Evolutionary conservation across 2,888 invertebrate genomes (phyloP), one percentile per base, ranked within the genome.

Genomic region (Hartigia nigra): DNA sequence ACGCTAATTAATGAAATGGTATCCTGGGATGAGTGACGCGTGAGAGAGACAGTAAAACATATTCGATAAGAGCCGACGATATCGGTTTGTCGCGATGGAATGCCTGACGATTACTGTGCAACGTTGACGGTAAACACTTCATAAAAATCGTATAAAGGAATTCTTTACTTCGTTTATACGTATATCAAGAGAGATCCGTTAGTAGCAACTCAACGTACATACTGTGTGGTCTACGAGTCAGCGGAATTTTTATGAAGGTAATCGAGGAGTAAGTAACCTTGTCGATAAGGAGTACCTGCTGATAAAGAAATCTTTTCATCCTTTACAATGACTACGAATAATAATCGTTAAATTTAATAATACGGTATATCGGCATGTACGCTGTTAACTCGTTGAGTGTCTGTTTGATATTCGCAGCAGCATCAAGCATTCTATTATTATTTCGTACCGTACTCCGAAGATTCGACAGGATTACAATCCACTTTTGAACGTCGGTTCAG

Each of bases 401-500:
- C 23, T 23, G 55, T 55, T 55, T 23, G 23, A 55, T 23, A 55
- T 55, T 23, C 23, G 14, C 55, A 23, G 36, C 69, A 77, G 70
- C 74, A 77, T 74, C 77, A 37, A 77, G 74, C 77, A 77, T 69
- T 75, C 77, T 77, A 70, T n/a, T n/a, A n/a, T n/a, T n/a, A n/a
- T 36, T 70, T 75, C n/a, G 32, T 74, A 77, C 35, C 69, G 75
- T 69, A 70, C 32, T 35, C 74, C 34, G n/a, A 75, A 69, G 69
- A 77, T 69, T 14, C 77, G 36, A 35, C 31, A 37, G 37, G 69
- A 74, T 74, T n/a, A 35, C 31, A 75, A 75, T 69, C 36, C 9
- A n/a, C n/a, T 55, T 55, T 55, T 55, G 1, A 55, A 55, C 31
- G 31, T 34, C 72, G 81, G 79, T 75, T 89, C 89, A 92, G 87